Percentiles rank a stretch among this genome's conserved stretches.
Evolutionary conservation across 2,888 invertebrate genomes (phyloP).

Genomic region (Andrena chrysosceles): DNA sequence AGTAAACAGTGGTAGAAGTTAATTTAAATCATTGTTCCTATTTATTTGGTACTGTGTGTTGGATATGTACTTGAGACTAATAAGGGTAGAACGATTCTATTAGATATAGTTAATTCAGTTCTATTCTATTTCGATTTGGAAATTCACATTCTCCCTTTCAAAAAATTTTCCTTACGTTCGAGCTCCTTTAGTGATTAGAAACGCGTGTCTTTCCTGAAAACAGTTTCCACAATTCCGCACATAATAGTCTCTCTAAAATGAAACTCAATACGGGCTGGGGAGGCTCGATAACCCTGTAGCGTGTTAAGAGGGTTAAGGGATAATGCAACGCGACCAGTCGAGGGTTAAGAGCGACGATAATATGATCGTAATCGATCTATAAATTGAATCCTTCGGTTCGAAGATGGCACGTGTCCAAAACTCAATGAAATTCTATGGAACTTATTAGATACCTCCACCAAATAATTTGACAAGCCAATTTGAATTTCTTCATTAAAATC

Average conservation of each 20-base stretch:
- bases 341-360: conserved; percentile 46
- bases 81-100: too few species aligned
- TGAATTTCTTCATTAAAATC: neutral
- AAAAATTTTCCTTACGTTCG: too few species aligned
- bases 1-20: too few species aligned
- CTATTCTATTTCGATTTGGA: too few species aligned
- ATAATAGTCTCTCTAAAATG: conserved; percentile 14
- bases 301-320: conserved; percentile 49
- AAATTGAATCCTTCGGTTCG: conserved; percentile 13
- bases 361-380: conserved; percentile 36
- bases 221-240: conserved; percentile 19
- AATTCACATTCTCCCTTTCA: too few species aligned
- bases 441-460: neutral
- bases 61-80: too few species aligned
- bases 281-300: conserved; percentile 26
- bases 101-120: too few species aligned
- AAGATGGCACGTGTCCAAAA: neutral
- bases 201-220: neutral
- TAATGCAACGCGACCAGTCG: conserved; percentile 32
- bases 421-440: neutral
- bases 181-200: too few species aligned
- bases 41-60: too few species aligned
- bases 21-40: too few species aligned
- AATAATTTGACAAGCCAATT: neutral
- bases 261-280: conserved; percentile 32